phyloP scores from a whole-genome alignment of 2,888 invertebrate genomes.

The Rhyacophila evoluta region DNA sequence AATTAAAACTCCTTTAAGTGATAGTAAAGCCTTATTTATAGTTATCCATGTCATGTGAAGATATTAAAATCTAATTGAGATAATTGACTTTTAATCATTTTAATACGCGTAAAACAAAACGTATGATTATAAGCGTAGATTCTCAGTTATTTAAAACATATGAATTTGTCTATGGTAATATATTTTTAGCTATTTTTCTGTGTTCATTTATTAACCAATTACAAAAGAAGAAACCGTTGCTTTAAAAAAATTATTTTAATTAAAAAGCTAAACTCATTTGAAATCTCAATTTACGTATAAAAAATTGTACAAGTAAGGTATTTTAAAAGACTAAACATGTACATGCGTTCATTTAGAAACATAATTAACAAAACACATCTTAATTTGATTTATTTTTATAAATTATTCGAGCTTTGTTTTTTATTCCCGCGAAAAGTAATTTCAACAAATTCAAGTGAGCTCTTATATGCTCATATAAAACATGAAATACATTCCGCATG shows the following conservation, averaged over 20 bases:
- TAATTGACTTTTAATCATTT: too few species aligned
- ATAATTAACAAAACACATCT: constrained; percentile 24
- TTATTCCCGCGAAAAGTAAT: constrained; percentile 17
- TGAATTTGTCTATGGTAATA: too few species aligned
- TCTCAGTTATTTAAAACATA: too few species aligned
- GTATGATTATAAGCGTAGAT: too few species aligned
- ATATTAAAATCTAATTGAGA: too few species aligned
- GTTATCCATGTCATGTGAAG: too few species aligned
- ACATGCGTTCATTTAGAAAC: constrained; percentile 24
- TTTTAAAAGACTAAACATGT: constrained; percentile 22
- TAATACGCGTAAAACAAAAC: too few species aligned
- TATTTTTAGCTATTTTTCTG: too few species aligned
- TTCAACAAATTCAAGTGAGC: constrained; percentile 24
- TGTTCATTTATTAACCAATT: too few species aligned
- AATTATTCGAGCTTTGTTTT: constrained; percentile 22
- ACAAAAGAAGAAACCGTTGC: too few species aligned
- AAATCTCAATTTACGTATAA: neutral
- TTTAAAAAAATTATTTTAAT: neutral
- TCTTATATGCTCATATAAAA: constrained; percentile 4
- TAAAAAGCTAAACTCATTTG: neutral
- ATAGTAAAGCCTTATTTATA: too few species aligned
- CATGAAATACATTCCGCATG: neutral
- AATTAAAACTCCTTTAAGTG: too few species aligned
- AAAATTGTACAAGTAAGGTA: neutral
- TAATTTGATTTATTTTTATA: constrained; percentile 22